Evolutionary conservation across 2,888 invertebrate species (phyloP).

Genomic region (Neoaliturus tenellus): DNA sequence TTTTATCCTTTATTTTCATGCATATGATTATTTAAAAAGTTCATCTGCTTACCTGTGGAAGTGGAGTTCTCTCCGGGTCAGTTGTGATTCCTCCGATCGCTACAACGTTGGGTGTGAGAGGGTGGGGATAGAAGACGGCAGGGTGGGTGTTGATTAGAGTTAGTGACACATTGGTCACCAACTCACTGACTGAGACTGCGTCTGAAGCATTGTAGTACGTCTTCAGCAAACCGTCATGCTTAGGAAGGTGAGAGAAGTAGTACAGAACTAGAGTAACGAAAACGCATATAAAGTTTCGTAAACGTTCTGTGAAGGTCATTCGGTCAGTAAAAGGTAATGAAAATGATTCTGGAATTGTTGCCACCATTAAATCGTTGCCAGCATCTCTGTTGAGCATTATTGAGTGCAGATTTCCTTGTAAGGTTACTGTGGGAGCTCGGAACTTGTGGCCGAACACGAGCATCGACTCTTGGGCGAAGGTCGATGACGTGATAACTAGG

Average conservation of each 20-base stretch:
- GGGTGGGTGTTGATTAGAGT: slow-evolving; percentile 61
- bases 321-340: slow-evolving; percentile 1
- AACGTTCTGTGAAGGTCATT: slow-evolving; percentile 47
- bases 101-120: slow-evolving; percentile 38
- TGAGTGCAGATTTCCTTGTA: background rate
- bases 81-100: slow-evolving; percentile 33
- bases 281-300: background rate
- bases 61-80: background rate
- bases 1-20: too few relatives aligned
- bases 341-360: background rate
- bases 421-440: background rate
- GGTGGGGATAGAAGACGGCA: slow-evolving; percentile 32
- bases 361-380: slow-evolving; percentile 4
- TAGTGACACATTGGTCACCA: slow-evolving; percentile 60
- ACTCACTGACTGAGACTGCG: slow-evolving; percentile 55
- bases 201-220: slow-evolving; percentile 58
- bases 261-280: background rate
- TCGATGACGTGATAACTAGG: slow-evolving; percentile 5
- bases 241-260: slow-evolving; percentile 59
- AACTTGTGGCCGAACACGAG: slow-evolving; percentile 42
- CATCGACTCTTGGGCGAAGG: slow-evolving; percentile 37
- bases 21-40: too few relatives aligned
- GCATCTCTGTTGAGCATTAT: background rate
- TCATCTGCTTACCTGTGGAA: slow-evolving; percentile 25
- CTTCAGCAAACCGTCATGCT: slow-evolving; percentile 58